A percentile compares a stretch with the other conserved stretches of the same genome.
Evolutionary conservation across 2,888 invertebrate genomes (phyloP).

Genomic region (Zaprionus obscuricornis): DNA sequence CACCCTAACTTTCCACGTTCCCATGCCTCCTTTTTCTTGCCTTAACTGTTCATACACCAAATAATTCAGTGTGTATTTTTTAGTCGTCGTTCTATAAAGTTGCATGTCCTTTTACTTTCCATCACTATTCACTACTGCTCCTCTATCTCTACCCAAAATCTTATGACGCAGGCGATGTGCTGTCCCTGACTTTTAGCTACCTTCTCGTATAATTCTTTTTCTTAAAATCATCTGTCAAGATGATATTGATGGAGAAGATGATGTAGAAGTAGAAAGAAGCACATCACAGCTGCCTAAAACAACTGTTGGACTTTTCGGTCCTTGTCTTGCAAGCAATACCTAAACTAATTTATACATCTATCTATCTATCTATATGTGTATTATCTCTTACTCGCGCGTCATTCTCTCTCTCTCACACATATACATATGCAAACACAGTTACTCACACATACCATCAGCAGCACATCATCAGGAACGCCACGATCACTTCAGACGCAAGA

Average conservation of each 20-base stretch:
- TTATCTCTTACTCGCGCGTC: no score
- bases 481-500: conserved; percentile 37
- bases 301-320: conserved; percentile 84
- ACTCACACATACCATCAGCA: conserved; percentile 5
- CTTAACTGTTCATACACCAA: conserved; percentile 8
- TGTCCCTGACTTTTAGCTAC: conserved; percentile 16
- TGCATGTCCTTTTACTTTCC: conserved; percentile 49
- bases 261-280: conserved; percentile 38
- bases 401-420: no score
- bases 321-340: conserved; percentile 77
- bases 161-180: conserved; percentile 81
- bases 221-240: no score
- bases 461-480: no score
- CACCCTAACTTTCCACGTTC: no score
- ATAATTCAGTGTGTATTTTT: conserved; percentile 23
- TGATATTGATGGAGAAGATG: no score
- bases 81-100: conserved; percentile 22
- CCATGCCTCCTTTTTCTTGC: no score
- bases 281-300: conserved; percentile 75
- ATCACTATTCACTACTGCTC: not conserved
- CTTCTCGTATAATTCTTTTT: conserved; percentile 19
- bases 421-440: not conserved
- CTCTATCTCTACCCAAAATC: conserved; percentile 11
- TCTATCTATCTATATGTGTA: conserved; percentile 23
- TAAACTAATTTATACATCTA: conserved; percentile 35